A percentile compares a stretch with the other conserved stretches of the same genome.
Evolutionary conservation across 2,888 invertebrate genomes (phyloP).

Genomic region (Vanessa cardui): DNA sequence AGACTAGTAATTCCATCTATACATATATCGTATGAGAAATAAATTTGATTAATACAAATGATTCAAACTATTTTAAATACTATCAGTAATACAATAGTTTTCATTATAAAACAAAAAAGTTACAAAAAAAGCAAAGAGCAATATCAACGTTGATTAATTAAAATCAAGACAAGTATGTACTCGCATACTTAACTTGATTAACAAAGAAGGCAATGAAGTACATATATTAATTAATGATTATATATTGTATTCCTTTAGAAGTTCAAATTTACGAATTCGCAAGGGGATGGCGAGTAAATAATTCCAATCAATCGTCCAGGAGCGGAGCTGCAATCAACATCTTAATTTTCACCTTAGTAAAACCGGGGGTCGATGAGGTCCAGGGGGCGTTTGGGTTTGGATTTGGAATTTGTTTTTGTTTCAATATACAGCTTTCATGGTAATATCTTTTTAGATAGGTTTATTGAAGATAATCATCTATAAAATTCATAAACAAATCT

Average conservation of each 20-base stretch:
- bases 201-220: background rate
- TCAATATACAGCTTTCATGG: background rate
- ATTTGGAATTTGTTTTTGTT: constrained; percentile 20
- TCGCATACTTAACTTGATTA: background rate
- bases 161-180: too few species aligned
- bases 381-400: constrained; percentile 18
- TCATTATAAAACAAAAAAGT: too few species aligned
- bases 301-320: constrained; percentile 55
- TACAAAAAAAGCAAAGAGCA: too few species aligned
- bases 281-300: constrained; percentile 48
- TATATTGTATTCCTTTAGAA: background rate
- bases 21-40: too few species aligned
- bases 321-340: constrained; percentile 49
- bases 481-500: too few species aligned
- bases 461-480: too few species aligned
- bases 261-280: constrained; percentile 4
- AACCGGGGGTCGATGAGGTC: constrained; percentile 38
- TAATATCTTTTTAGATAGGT: too few species aligned
- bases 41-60: too few species aligned
- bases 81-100: too few species aligned
- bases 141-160: too few species aligned
- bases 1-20: too few species aligned
- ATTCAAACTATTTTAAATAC: too few species aligned
- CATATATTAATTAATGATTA: background rate
- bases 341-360: constrained; percentile 55